These are phyloP conservation scores for Tenthredo distinguenda DNA, from an alignment of 2,888 invertebrate species.

Conservation along the genomic window DNA sequence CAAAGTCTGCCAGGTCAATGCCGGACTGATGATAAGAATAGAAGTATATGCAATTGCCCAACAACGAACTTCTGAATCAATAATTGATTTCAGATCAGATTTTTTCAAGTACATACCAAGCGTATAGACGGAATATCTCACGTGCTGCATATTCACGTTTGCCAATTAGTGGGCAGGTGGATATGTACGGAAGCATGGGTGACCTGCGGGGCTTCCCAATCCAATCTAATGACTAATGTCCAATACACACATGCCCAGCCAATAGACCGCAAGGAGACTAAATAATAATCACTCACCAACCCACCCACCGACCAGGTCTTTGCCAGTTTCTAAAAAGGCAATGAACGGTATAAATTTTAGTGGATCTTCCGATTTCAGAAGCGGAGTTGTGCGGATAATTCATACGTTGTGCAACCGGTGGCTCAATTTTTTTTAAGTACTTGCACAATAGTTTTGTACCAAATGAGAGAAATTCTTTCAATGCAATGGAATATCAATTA, in stretches of 20 bases:
- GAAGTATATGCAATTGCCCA: neutral
- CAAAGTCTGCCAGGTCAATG: constrained; percentile 22
- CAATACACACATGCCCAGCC: constrained; percentile 34
- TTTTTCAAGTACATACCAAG: neutral
- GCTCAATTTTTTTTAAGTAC: neutral
- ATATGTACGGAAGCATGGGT: constrained; percentile 64
- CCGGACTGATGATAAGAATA: neutral
- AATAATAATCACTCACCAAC: constrained; percentile 34
- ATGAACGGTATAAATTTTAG: neutral
- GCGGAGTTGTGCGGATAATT: neutral
- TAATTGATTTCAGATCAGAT: constrained; percentile 28
- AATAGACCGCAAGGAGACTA: constrained; percentile 39
- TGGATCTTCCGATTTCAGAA: neutral
- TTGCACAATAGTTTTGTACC: neutral
- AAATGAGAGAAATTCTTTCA: neutral
- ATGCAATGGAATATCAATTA: neutral
- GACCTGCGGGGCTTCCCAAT: constrained; percentile 71
- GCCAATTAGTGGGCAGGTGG: constrained; percentile 54
- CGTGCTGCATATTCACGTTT: constrained; percentile 43
- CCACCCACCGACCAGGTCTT: constrained; percentile 6
- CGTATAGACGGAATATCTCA: constrained; percentile 7
- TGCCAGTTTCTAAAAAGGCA: neutral
- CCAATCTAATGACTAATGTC: constrained; percentile 65
- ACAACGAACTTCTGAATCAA: neutral
- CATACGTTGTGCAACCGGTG: neutral